Evolutionary conservation across 2,888 invertebrate genomes (phyloP), one percentile per base, ranked within the genome.

Genomic region (Neria commutata): DNA sequence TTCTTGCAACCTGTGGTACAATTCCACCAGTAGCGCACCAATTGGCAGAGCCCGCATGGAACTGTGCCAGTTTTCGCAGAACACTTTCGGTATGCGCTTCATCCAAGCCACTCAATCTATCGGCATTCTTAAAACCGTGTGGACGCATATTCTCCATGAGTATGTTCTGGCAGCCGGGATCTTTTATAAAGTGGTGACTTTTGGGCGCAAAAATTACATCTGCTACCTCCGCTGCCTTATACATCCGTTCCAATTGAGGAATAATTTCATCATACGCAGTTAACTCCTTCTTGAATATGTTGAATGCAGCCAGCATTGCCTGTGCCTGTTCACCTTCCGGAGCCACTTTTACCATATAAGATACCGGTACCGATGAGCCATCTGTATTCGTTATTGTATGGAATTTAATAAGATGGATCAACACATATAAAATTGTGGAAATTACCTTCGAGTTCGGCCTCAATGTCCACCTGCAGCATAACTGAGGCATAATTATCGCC

Each of bases 11-110:
- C 2, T 56, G 52, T 10, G 66, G 66, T 52, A 68, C 75, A 5
- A 56, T 33, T 0, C 74, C 72, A 48, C 67, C 68, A 1, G 59
- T 60, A 25, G 64, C 71, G 4, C 62, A 59, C 1, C 69, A 61
- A 37, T 70, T 70, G 1, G 71, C 77, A 0, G 77, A 73, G 1
- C 71, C 76, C 1, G 78, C 78, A 69, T 79, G 78, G 60, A 77
- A 77, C 55, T 74, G 60, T 1, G 79, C 70, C 33, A 79, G 17
- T 24, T 72, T 79, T 21, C 60, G 52, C 2, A 79, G 61, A 4
- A 69, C 71, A 0, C 66, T 24, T 49, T 76, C 65, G 14, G 70
- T 68, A 26, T 78, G 77, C 1, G 48, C 52, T 54, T 72, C 67
- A 48, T 78, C 72, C 2, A 79, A 59, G 4, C 79, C 79, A 11